Conservation (phyloP, 1,140 invertebrate genomes). For the Muscidifurax raptorellus region DNA sequence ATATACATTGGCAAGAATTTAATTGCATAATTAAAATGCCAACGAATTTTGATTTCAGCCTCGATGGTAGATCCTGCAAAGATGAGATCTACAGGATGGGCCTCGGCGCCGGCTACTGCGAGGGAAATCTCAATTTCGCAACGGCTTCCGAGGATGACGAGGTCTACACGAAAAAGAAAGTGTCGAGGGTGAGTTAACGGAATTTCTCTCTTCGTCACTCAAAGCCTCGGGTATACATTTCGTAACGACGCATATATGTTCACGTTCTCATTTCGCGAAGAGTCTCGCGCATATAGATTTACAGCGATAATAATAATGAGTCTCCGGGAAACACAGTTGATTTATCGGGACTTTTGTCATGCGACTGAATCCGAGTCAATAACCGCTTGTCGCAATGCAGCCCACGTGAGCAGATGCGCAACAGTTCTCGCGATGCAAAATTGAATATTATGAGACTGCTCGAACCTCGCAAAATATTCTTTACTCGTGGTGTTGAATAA, state of each 20-base stretch:
- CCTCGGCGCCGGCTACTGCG: slow-evolving; percentile 69
- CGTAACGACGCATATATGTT: neutral
- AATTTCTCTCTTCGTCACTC: slow-evolving; percentile 10
- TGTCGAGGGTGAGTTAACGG: slow-evolving; percentile 70
- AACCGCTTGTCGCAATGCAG: neutral
- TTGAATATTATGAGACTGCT: too few relatives aligned
- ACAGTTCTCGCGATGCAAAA: neutral
- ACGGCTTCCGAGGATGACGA: slow-evolving; percentile 74
- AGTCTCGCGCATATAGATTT: neutral
- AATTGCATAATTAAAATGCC: too few relatives aligned
- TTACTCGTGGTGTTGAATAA: too few relatives aligned
- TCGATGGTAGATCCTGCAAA: slow-evolving; percentile 64
- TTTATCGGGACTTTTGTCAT: neutral
- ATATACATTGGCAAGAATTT: too few relatives aligned
- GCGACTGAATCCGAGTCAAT: neutral
- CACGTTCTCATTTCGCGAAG: too few relatives aligned
- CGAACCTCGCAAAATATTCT: too few relatives aligned
- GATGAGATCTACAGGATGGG: slow-evolving; percentile 74
- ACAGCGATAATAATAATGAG: neutral
- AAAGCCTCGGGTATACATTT: neutral
- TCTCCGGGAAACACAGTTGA: neutral
- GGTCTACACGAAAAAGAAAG: slow-evolving; percentile 74
- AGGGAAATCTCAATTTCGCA: slow-evolving; percentile 72
- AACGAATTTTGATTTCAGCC: slow-evolving; percentile 22
- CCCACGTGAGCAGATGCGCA: too few relatives aligned